A percentile compares a stretch with the other conserved stretches of the same genome.
phyloP scores from a whole-genome alignment of 2,888 invertebrate species.

The Eudasyphora cyanicolor region DNA sequence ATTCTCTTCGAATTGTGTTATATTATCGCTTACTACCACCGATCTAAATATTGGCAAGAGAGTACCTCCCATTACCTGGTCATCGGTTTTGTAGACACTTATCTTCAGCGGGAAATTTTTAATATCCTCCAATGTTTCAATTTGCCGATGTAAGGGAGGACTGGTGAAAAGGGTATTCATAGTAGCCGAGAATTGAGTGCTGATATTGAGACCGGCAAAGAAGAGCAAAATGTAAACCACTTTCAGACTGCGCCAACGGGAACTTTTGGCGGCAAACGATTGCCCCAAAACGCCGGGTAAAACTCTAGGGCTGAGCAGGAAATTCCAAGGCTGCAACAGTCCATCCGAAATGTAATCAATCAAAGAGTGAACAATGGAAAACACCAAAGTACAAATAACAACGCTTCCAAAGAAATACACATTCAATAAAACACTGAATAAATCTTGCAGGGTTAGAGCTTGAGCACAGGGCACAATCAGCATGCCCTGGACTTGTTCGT shows the following conservation, averaged over 20 bases:
- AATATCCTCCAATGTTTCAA: not conserved
- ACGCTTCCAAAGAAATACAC: not conserved
- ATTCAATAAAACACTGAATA: conserved; percentile 20
- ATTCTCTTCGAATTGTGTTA: not conserved
- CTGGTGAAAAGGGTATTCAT: conserved; percentile 58
- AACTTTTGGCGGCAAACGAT: not conserved
- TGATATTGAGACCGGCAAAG: conserved; percentile 50
- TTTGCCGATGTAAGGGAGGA: conserved; percentile 27
- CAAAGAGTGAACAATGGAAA: not conserved
- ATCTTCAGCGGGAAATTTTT: too few species aligned
- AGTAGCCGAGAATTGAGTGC: conserved; percentile 43
- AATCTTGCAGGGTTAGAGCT: not conserved
- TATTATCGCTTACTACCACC: not conserved
- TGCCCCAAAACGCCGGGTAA: not conserved
- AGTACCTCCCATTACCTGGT: too few species aligned
- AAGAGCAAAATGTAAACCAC: conserved; percentile 47
- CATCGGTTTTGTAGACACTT: too few species aligned
- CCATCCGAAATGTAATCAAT: not conserved
- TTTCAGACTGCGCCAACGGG: not conserved
- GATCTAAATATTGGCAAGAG: too few species aligned
- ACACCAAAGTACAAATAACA: not conserved
- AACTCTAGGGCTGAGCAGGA: not conserved
- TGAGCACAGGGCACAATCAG: conserved; percentile 39
- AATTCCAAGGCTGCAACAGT: not conserved
- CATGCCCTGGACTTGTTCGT: not conserved